Evolutionary conservation across 2,113 vertebrate genomes (phyloP), one percentile per base, ranked within the genome.

Genomic region (Paralichthys olivaceus): DNA sequence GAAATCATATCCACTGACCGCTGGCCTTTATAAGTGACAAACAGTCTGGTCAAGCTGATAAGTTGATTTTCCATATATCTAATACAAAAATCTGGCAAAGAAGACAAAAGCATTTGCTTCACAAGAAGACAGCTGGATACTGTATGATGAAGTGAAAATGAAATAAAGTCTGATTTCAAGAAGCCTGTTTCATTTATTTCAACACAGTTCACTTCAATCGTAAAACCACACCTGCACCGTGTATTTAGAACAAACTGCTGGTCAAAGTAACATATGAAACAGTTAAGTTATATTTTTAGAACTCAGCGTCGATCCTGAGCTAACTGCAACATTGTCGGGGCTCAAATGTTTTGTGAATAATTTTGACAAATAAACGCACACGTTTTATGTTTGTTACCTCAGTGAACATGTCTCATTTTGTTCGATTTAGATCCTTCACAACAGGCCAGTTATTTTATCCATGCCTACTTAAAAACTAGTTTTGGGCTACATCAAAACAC

Each of bases 1-100:
- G 59, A 79, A 69, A 45, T n/a, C 51, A 40, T 19, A 60, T 56
- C 1, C 43, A 43, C 64, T 55, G n/a, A 65, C 47, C 25, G 32
- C 49, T 47, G 25, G 68, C 59, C 20, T 34, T 53, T 53, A 9
- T n/a, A 8, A 22, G 47, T 49, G 47, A 49, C 47, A 49, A 49
- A n/a, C 47, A 20, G 49, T 47, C 45, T 49, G 45, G 17, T 15
- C 49, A n/a, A 53, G 20, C 20, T n/a, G 49, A 53, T 53, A 22
- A 53, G 20, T 47, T 0, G 45, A 47, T 47, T 47, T 47, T 7
- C 45, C 45, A 5, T 15, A 22, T 22, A 53, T n/a, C 49, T 53
- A 53, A n/a, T 53, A n/a, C 20, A 53, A 13, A 53, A 53, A 22
- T 22, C 49, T 53, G 20, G 49, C 19, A 53, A 49, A 20, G 15